phyloP scores from a whole-genome alignment of 2,888 invertebrate genomes.

The Pelosia muscerda region DNA sequence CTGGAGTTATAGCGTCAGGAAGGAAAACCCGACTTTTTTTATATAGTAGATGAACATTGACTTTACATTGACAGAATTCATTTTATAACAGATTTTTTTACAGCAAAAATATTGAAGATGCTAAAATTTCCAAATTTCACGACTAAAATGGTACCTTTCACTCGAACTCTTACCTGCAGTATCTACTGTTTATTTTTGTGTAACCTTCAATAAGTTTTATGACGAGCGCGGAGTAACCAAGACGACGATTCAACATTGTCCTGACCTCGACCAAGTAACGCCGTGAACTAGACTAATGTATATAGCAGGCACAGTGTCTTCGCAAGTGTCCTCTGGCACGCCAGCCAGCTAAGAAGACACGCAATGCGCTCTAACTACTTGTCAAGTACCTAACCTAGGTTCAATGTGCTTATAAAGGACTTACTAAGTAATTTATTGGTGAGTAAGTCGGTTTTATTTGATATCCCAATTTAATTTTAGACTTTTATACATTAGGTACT shows the following conservation, averaged over 20 bases:
- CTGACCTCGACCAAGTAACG: constrained; percentile 60
- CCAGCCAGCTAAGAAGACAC: constrained; percentile 32
- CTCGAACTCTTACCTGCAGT: background rate
- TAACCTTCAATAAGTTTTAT: constrained; percentile 53
- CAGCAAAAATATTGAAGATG: background rate
- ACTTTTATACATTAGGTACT: too few species aligned
- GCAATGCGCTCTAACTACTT: constrained; percentile 34
- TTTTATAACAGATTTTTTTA: background rate
- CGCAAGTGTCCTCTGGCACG: constrained; percentile 43
- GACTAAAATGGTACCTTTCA: background rate
- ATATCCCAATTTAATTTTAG: background rate
- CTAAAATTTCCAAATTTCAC: background rate
- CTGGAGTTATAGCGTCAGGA: too few species aligned
- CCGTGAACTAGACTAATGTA: constrained; percentile 35
- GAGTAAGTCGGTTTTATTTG: background rate
- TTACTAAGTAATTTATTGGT: too few species aligned
- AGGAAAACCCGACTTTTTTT: too few species aligned
- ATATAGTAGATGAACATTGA: too few species aligned
- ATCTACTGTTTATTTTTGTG: constrained; percentile 25
- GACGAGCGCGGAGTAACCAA: constrained; percentile 56
- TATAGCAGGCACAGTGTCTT: constrained; percentile 54
- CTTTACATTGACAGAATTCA: too few species aligned
- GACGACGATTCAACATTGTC: constrained; percentile 62
- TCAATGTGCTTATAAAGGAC: background rate
- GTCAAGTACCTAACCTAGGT: background rate